These are phyloP conservation scores for Chloropsis cyanopogon DNA, from an alignment of 2,113 vertebrate species.

Conservation along the genomic window DNA sequence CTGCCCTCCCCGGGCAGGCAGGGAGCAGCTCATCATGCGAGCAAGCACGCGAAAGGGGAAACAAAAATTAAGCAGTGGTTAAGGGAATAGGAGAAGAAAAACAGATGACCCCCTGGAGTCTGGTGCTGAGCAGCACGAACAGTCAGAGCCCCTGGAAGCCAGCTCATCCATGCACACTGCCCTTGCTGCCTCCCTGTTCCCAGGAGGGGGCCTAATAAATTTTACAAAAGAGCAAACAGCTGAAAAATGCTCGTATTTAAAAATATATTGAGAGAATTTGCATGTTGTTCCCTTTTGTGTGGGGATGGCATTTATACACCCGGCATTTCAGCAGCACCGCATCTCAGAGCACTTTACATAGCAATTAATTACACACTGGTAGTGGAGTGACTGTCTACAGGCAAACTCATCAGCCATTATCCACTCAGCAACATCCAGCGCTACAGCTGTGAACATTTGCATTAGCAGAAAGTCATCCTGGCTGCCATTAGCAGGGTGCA, in stretches of 20 bases:
- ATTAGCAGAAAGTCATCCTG: constrained; percentile 11
- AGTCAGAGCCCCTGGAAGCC: not conserved
- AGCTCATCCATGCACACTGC: not conserved
- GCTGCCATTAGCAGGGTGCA: constrained; percentile 13
- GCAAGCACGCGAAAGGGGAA: not conserved
- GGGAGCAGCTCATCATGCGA: not conserved
- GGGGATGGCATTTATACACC: constrained; percentile 57
- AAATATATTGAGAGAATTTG: constrained; percentile 64
- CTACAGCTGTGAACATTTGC: constrained; percentile 53
- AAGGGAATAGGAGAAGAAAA: not conserved
- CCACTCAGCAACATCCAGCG: constrained; percentile 54
- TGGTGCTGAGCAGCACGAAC: not conserved
- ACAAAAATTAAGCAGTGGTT: constrained; percentile 16
- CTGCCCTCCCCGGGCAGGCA: not conserved
- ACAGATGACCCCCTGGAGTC: not conserved
- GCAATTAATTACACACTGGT: constrained; percentile 67
- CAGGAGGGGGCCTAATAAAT: constrained; percentile 57
- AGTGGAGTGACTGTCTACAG: constrained; percentile 62
- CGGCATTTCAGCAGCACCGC: not conserved
- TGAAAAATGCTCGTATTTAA: constrained; percentile 64
- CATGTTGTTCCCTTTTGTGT: constrained; percentile 60
- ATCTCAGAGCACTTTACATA: constrained; percentile 61
- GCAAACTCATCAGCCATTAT: constrained; percentile 58
- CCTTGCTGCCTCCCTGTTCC: constrained; percentile 33
- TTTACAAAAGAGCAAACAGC: constrained; percentile 66